Conservation (phyloP, 2,888 invertebrate genomes). For the Plagodis pulveraria region DNA sequence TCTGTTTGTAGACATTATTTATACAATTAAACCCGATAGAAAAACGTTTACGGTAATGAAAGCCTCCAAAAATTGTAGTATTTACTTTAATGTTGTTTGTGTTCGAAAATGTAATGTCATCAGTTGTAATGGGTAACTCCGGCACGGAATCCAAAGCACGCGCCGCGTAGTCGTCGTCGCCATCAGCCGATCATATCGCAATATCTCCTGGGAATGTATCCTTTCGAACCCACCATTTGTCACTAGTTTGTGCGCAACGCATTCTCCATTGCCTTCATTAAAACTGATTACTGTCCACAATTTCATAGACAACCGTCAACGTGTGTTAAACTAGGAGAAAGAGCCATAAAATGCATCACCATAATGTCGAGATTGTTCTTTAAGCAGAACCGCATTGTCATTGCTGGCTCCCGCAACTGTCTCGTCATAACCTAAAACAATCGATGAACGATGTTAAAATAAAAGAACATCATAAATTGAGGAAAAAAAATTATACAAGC, state of each 20-base stretch:
- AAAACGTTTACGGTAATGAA: slow-evolving; percentile 78
- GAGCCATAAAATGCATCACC: slow-evolving; percentile 43
- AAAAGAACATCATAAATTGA: slow-evolving; percentile 71
- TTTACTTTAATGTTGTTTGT: slow-evolving; percentile 51
- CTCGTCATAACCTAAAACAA: slow-evolving; percentile 72
- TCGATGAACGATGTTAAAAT: slow-evolving; percentile 65
- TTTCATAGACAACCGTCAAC: slow-evolving; percentile 48
- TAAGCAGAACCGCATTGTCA: slow-evolving; percentile 70
- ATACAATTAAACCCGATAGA: slow-evolving; percentile 69
- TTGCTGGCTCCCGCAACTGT: slow-evolving; percentile 70
- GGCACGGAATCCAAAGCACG: slow-evolving; percentile 78
- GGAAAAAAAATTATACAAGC: slow-evolving; percentile 68
- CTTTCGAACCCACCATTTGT: slow-evolving; percentile 49
- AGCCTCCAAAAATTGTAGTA: slow-evolving; percentile 64
- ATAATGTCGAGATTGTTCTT: slow-evolving; percentile 43
- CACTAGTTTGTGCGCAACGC: slow-evolving; percentile 43
- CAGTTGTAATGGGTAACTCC: slow-evolving; percentile 78
- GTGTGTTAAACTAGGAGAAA: slow-evolving; percentile 49
- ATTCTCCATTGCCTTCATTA: slow-evolving; percentile 56
- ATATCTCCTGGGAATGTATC: slow-evolving; percentile 69
- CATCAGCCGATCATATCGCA: slow-evolving; percentile 72
- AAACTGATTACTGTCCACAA: slow-evolving; percentile 46
- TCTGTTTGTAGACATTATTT: slow-evolving; percentile 60
- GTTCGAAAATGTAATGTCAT: slow-evolving; percentile 77
- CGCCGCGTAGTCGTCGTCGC: slow-evolving; percentile 73